Percentiles rank a stretch among this genome's conserved stretches.
phyloP scores from a whole-genome alignment of 2,888 invertebrate species.

The Hyppa rectilinea region DNA sequence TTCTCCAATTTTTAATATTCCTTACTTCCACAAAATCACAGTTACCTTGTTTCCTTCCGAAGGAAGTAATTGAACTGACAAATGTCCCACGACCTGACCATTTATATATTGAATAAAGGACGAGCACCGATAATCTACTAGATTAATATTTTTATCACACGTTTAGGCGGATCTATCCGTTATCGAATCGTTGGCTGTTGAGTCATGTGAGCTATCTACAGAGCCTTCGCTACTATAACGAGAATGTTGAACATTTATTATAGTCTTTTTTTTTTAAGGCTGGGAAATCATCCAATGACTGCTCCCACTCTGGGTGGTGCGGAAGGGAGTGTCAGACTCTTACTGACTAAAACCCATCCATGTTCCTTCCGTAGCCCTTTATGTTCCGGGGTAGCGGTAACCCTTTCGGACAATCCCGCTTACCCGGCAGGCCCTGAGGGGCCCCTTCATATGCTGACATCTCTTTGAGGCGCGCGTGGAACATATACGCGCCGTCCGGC shows the following conservation, averaged over 20 bases:
- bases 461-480: too few species aligned
- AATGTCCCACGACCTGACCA: not conserved
- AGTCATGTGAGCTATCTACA: not conserved
- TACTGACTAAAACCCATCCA: too few species aligned
- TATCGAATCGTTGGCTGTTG: slow-evolving; percentile 11
- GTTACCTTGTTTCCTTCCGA: not conserved
- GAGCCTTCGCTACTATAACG: not conserved
- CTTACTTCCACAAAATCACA: not conserved
- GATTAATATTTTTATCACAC: slow-evolving; percentile 30
- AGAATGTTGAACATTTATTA: not conserved
- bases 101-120: slow-evolving; percentile 33
- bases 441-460: too few species aligned
- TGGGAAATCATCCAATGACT: too few species aligned
- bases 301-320: too few species aligned
- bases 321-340: too few species aligned
- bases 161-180: slow-evolving; percentile 11
- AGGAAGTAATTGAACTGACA: slow-evolving; percentile 10
- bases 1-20: not conserved
- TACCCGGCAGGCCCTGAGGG: too few species aligned
- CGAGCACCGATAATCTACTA: slow-evolving; percentile 14
- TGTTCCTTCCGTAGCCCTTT: too few species aligned
- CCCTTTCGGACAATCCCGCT: too few species aligned
- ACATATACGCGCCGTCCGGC: too few species aligned
- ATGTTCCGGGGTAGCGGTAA: too few species aligned
- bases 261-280: too few species aligned